Conservation (phyloP, 1,140 invertebrate species). For the Drosophila busckii region DNA sequence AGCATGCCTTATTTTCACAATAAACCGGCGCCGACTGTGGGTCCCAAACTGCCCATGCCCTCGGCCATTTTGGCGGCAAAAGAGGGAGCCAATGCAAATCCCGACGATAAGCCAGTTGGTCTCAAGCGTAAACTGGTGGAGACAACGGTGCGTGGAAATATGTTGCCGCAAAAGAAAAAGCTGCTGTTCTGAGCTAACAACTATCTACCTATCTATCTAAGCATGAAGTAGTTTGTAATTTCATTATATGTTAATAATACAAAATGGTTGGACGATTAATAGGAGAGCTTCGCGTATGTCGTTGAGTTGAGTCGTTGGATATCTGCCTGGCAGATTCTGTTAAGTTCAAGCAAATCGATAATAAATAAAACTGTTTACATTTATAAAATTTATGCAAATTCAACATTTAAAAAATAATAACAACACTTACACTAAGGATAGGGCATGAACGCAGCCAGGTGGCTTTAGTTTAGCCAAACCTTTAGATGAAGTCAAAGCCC, state of each 20-base stretch:
- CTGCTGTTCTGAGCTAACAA: slow-evolving; percentile 40
- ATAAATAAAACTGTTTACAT: too few species aligned
- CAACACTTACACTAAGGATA: too few species aligned
- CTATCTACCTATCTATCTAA: neutral
- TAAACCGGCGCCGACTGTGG: slow-evolving; percentile 92
- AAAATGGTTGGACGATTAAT: too few species aligned
- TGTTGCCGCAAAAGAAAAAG: slow-evolving; percentile 51
- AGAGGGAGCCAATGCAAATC: slow-evolving; percentile 48
- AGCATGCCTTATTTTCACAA: slow-evolving; percentile 92
- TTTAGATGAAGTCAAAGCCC: too few species aligned
- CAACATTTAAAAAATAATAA: too few species aligned
- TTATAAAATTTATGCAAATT: too few species aligned
- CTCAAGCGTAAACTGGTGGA: slow-evolving; percentile 54
- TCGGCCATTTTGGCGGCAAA: slow-evolving; percentile 58
- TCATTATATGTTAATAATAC: neutral
- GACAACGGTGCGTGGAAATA: slow-evolving; percentile 53
- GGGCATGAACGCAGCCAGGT: too few species aligned
- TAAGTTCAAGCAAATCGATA: too few species aligned
- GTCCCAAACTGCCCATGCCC: slow-evolving; percentile 89
- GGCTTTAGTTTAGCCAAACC: too few species aligned
- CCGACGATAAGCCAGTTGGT: slow-evolving; percentile 33
- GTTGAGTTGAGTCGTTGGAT: too few species aligned
- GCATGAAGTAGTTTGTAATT: slow-evolving; percentile 5
- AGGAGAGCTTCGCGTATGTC: too few species aligned
- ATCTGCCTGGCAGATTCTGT: too few species aligned